Conservation (phyloP, 2,113 vertebrate species). For the Xyliphius kryptos region DNA sequence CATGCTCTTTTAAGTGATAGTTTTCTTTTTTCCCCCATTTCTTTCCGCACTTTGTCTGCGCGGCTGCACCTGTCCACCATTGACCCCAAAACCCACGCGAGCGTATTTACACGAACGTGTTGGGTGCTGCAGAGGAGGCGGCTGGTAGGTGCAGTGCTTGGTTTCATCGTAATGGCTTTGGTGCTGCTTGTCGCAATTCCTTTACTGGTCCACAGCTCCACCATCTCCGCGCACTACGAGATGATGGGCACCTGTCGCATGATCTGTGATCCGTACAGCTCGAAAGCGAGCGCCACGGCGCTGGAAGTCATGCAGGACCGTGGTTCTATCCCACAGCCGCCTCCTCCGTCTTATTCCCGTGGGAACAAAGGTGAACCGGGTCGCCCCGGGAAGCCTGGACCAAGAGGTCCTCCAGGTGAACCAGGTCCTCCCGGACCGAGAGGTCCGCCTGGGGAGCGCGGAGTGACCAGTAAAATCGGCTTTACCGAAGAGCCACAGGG, state of each 20-base stretch:
- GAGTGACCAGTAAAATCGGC: slow-evolving; percentile 60
- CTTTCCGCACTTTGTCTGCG: slow-evolving; percentile 16
- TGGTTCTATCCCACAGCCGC: slow-evolving; percentile 60
- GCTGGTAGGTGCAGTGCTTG: slow-evolving; percentile 64
- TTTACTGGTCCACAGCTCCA: slow-evolving; percentile 67
- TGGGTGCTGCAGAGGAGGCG: slow-evolving; percentile 66
- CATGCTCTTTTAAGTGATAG: neutral
- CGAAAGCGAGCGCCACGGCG: slow-evolving; percentile 63
- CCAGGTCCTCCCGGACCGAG: slow-evolving; percentile 74
- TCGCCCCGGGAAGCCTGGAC: slow-evolving; percentile 75
- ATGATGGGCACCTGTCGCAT: slow-evolving; percentile 89
- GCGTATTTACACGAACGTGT: slow-evolving; percentile 64
- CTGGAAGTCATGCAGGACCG: slow-evolving; percentile 77
- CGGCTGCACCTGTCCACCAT: slow-evolving; percentile 67
- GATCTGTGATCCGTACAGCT: slow-evolving; percentile 80
- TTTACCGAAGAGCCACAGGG: slow-evolving; percentile 55
- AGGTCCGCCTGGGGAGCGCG: slow-evolving; percentile 72
- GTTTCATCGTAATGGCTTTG: slow-evolving; percentile 69
- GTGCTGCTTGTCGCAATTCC: slow-evolving; percentile 72
- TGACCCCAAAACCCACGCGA: slow-evolving; percentile 66
- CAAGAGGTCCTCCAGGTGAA: slow-evolving; percentile 74
- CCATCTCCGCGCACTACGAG: slow-evolving; percentile 75
- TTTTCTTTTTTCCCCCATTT: slow-evolving; percentile 1
- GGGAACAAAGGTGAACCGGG: slow-evolving; percentile 72
- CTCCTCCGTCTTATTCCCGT: slow-evolving; percentile 64